A percentile compares a stretch with the other conserved stretches of the same genome.
These are phyloP conservation scores for Loxodonta africana DNA, from an alignment of 2,113 vertebrate genomes.

Conservation along the genomic window DNA sequence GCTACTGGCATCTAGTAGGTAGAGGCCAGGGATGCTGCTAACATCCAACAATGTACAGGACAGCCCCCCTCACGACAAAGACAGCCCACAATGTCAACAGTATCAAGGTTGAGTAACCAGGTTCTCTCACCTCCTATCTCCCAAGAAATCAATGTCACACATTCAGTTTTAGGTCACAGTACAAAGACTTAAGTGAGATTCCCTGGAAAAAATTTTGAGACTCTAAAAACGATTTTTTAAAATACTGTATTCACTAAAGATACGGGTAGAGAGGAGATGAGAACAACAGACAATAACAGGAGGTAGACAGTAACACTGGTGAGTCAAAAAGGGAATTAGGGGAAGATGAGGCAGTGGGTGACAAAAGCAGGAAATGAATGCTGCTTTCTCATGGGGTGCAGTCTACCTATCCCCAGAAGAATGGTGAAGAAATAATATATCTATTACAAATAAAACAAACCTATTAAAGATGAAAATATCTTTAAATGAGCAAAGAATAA, in stretches of 20 bases:
- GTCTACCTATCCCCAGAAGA: background rate
- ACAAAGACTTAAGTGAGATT: background rate
- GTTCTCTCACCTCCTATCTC: background rate
- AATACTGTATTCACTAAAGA: slow-evolving; percentile 7
- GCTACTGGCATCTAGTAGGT: background rate
- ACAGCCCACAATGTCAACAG: background rate
- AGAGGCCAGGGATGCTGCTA: background rate
- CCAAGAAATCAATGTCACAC: background rate
- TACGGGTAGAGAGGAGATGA: background rate
- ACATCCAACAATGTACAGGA: background rate
- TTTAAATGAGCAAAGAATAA: background rate
- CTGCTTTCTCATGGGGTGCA: background rate
- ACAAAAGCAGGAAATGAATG: background rate
- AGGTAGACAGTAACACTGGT: background rate
- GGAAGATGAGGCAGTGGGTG: background rate
- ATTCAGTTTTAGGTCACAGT: background rate
- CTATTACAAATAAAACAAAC: background rate
- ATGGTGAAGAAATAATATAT: background rate
- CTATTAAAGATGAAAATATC: too few species aligned
- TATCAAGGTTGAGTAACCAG: background rate
- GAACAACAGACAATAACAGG: background rate
- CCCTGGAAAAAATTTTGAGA: background rate
- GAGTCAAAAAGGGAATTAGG: background rate
- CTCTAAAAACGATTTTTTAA: background rate
- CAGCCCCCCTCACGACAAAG: background rate